Evolutionary conservation across 2,113 vertebrate genomes (phyloP).

Genomic region (Anoura caudifer): DNA sequence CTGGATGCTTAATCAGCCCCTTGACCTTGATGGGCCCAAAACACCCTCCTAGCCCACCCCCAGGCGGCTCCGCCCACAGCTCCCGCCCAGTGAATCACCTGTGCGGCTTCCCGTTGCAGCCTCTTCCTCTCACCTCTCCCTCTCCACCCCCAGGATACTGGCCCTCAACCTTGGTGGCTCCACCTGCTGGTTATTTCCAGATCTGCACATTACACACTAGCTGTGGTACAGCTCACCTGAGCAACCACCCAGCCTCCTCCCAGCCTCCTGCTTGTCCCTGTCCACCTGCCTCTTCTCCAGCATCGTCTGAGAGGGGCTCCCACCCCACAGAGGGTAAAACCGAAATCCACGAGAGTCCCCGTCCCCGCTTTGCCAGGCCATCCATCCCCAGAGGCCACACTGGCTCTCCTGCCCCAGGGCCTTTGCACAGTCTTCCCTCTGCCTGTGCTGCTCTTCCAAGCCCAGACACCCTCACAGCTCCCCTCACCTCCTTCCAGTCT

Average conservation of each 20-base stretch:
- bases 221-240: too few species aligned
- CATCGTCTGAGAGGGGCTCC: background rate
- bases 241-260: too few species aligned
- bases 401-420: background rate
- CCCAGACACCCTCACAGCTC: fast-evolving
- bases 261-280: too few species aligned
- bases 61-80: background rate
- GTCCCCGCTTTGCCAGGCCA: fast-evolving
- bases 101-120: background rate
- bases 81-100: background rate
- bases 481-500: background rate
- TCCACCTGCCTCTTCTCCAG: too few species aligned
- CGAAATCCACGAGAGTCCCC: fast-evolving
- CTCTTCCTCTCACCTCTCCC: background rate
- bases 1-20: background rate
- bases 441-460: background rate
- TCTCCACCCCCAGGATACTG: background rate
- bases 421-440: background rate
- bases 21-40: background rate
- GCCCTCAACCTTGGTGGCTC: background rate
- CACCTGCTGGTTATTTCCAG: background rate
- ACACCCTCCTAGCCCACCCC: background rate
- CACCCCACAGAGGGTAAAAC: background rate
- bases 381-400: background rate
- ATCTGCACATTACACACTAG: background rate